Conservation (phyloP, 2,113 vertebrate species). For the Oncorhynchus tshawytscha region DNA sequence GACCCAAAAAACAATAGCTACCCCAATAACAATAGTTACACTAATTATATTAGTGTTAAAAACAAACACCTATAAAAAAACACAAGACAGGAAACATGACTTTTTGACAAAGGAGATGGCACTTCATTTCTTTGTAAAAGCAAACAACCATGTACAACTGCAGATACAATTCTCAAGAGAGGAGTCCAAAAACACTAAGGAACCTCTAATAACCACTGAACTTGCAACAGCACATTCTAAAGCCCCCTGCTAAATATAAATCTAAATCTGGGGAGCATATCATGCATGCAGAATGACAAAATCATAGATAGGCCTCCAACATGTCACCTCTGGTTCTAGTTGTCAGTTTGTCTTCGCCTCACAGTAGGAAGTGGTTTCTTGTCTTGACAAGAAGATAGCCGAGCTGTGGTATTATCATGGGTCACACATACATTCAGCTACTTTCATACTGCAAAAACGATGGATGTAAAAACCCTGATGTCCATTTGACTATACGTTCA, state of each 20-base stretch:
- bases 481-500: not conserved
- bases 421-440: slow-evolving; percentile 58
- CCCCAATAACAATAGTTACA: no score
- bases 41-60: not conserved
- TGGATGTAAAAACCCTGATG: not conserved
- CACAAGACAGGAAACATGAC: not conserved
- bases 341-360: slow-evolving; percentile 49
- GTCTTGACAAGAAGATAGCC: slow-evolving; percentile 65
- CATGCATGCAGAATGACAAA: slow-evolving; percentile 51
- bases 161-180: not conserved
- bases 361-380: slow-evolving; percentile 82
- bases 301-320: slow-evolving; percentile 42
- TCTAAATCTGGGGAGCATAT: slow-evolving; percentile 56
- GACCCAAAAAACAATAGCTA: no score
- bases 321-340: slow-evolving; percentile 57
- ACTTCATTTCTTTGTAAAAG: not conserved
- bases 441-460: slow-evolving; percentile 16
- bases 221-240: not conserved
- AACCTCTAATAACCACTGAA: no score
- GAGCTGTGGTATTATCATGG: slow-evolving; percentile 66
- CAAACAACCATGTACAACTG: not conserved
- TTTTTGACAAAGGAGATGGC: not conserved
- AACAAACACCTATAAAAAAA: not conserved
- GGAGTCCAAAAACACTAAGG: no score
- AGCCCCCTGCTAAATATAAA: slow-evolving; percentile 5